Evolutionary conservation across 2,797 vertebrate species (phyloP).

Genomic region (Cheirogaleus major): DNA sequence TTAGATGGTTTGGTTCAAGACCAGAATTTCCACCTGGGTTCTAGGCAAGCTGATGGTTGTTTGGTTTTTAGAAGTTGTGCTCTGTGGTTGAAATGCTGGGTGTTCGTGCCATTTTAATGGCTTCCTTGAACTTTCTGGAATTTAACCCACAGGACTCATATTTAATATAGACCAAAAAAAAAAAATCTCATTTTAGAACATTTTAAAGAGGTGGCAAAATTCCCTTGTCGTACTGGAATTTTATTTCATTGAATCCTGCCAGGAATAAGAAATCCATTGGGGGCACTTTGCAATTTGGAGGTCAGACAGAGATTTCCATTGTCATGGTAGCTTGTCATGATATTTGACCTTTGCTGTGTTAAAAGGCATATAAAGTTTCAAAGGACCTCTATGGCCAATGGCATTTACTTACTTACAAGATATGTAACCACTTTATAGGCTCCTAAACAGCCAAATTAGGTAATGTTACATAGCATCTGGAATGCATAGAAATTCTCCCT

Average conservation of each 20-base stretch:
- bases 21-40: constrained; percentile 56
- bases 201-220: constrained; percentile 68
- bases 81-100: constrained; percentile 10
- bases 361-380: constrained; percentile 70
- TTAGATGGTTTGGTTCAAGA: constrained; percentile 22
- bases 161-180: constrained; percentile 37
- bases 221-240: constrained; percentile 46
- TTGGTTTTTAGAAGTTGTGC: neutral
- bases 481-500: constrained; percentile 44
- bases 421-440: constrained; percentile 50
- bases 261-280: constrained; percentile 31
- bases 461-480: constrained; percentile 62
- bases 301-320: constrained; percentile 56
- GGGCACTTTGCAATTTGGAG: constrained; percentile 35
- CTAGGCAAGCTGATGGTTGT: neutral
- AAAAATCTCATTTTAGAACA: constrained; percentile 36
- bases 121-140: constrained; percentile 71
- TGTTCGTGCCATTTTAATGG: neutral
- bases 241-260: constrained; percentile 50
- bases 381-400: constrained; percentile 62
- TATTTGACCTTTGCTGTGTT: constrained; percentile 54
- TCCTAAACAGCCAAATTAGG: constrained; percentile 59
- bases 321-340: constrained; percentile 30
- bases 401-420: constrained; percentile 58
- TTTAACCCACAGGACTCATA: constrained; percentile 55